These are phyloP conservation scores for Telmatochromis sp. DNA, from an alignment of 2,113 vertebrate species.

Conservation along the genomic window DNA sequence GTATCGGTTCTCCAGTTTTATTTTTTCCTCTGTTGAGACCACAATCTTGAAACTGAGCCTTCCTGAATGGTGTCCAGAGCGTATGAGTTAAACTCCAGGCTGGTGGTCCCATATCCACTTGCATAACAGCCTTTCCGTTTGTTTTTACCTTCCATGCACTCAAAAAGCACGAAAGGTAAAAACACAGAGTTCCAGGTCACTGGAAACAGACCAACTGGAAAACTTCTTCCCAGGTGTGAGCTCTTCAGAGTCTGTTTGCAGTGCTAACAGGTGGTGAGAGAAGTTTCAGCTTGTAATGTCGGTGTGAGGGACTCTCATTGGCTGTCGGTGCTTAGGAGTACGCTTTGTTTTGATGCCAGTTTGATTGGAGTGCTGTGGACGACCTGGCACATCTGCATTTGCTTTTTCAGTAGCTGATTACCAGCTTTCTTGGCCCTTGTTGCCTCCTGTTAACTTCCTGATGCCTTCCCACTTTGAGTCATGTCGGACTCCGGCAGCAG, in stretches of 20 bases:
- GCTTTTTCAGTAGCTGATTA: neutral
- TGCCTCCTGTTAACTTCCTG: neutral
- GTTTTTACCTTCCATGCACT: neutral
- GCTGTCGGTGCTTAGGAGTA: neutral
- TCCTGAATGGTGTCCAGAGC: neutral
- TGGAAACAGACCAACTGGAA: neutral
- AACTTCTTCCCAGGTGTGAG: neutral
- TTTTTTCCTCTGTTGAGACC: neutral
- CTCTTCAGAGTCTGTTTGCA: neutral
- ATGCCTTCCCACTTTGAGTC: neutral
- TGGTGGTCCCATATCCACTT: neutral
- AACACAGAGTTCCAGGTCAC: neutral
- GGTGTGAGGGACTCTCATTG: neutral
- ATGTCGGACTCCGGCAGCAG: neutral
- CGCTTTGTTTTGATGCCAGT: neutral
- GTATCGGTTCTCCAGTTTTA: neutral
- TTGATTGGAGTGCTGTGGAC: neutral
- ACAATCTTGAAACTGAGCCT: accelerated
- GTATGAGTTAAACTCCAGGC: accelerated
- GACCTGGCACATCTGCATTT: neutral
- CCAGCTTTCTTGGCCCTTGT: neutral
- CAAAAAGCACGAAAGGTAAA: neutral
- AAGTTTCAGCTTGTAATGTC: neutral
- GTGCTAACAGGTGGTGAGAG: neutral
- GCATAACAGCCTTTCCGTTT: neutral